A percentile compares a stretch with the other conserved stretches of the same genome.
These are phyloP conservation scores for Tanytarsus gracilentus DNA, from an alignment of 2,888 invertebrate genomes.

Conservation along the genomic window DNA sequence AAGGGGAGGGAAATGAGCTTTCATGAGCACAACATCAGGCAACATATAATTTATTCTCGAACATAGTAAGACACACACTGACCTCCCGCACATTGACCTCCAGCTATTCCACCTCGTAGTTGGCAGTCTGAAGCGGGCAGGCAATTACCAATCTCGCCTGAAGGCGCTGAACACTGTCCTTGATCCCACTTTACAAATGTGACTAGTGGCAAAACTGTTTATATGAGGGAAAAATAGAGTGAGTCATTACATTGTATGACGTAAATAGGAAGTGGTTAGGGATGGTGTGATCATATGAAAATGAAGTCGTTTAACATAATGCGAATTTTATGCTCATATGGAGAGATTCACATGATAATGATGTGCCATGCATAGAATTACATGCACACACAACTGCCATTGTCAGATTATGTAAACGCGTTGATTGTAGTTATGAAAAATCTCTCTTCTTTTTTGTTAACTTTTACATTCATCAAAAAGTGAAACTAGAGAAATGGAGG, in stretches of 20 bases:
- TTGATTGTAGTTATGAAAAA: background rate
- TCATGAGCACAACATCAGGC: background rate
- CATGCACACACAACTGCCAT: background rate
- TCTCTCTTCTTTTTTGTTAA: too few relatives aligned
- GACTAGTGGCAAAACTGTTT: constrained; percentile 66
- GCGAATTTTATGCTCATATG: background rate
- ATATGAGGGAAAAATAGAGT: constrained; percentile 16
- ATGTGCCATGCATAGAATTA: constrained; percentile 3
- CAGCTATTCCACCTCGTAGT: constrained; percentile 60
- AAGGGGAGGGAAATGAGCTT: background rate
- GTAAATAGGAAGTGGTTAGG: background rate
- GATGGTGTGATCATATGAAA: background rate
- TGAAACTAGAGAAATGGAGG: too few relatives aligned
- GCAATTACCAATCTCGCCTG: constrained; percentile 76
- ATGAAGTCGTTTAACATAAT: background rate
- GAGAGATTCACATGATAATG: background rate
- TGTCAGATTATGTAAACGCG: background rate
- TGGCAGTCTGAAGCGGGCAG: constrained; percentile 61
- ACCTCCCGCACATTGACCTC: constrained; percentile 63
- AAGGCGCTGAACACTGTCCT: constrained; percentile 62
- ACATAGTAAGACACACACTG: background rate
- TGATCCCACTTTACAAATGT: constrained; percentile 70
- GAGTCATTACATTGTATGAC: constrained; percentile 18
- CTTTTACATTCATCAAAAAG: too few relatives aligned
- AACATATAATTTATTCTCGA: background rate